Percentiles rank a stretch among this genome's conserved stretches.
Conservation (phyloP, 2,888 invertebrate species). For the Nebria brevicollis region DNA sequence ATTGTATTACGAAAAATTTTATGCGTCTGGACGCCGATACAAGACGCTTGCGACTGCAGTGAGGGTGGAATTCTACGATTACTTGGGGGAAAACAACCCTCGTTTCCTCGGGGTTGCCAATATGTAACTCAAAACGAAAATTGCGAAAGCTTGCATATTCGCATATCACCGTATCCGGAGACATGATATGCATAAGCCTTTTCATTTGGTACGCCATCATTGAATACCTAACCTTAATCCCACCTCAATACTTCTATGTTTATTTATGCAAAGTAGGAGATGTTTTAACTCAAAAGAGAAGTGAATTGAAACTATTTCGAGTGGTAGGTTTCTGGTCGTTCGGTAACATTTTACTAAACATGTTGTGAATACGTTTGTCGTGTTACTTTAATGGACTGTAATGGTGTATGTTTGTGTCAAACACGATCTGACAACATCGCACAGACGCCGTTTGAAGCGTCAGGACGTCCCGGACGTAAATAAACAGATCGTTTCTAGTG, state of each 20-base stretch:
- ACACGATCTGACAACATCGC: constrained; percentile 39
- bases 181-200: neutral
- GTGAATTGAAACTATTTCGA: neutral
- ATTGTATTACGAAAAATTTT: neutral
- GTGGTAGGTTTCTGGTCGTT: neutral
- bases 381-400: neutral
- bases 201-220: neutral
- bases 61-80: constrained; percentile 1
- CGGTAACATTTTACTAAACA: neutral
- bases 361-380: neutral
- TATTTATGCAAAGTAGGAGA: neutral
- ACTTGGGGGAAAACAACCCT: constrained; percentile 38
- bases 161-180: neutral
- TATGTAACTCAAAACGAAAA: constrained; percentile 9
- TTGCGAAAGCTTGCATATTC: neutral
- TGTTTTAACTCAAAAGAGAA: neutral
- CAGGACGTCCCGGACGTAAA: constrained; percentile 27
- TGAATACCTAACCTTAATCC: neutral
- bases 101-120: constrained; percentile 36
- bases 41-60: constrained; percentile 7
- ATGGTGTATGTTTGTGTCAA: neutral
- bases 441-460: constrained; percentile 22
- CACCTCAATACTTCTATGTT: neutral
- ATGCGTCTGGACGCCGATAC: neutral
- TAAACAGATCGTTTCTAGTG: constrained; percentile 41